Evolutionary conservation across 2,113 vertebrate species (phyloP), one percentile per base, ranked within the genome.

Genomic region (Haemorhous mexicanus): DNA sequence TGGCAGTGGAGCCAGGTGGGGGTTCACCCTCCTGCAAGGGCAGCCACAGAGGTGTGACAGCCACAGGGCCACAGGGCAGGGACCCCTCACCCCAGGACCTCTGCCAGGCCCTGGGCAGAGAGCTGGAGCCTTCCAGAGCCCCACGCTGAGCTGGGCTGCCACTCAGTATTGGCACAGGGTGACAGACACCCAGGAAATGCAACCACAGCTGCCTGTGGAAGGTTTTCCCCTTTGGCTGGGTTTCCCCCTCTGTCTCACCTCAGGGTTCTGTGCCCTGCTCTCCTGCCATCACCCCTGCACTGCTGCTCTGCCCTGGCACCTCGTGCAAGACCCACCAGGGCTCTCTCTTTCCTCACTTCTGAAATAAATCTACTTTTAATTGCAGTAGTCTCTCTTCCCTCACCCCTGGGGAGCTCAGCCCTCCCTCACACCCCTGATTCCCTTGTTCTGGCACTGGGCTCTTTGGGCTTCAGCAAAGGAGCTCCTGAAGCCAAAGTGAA

Each of bases 151-250:
- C 84, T 72, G 72, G n/a, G 50, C 66, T 56, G 47, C 44, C 75
- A 9, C 16, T 2, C 35, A 41, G 39, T 27, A 1, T 0, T 16
- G 62, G 21, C 1, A 4, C 20, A 5, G 28, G 21, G 3, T 1
- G 18, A 5, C 0, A 11, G 18, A 15, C 26, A 32, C 27, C 30
- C 53, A 50, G 22, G 3, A 28, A 30, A 28, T 3, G 5, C 28
- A 41, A 49, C 20, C n/a, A 1, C 22, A 15, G 24, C 0, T 1
- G 1, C 2, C n/a, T 9, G 32, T 0, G 1, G 14, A 7, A 47
- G 21, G 7, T 2, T 7, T 44, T 19, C 8, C 8, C 7, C 7
- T 23, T 32, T 44, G 18, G 18, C 12, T 52, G 33, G 13, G 2
- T 10, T 27, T 0, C 10, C 26, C 5, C 8, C 5, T 6, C 32